Percentiles rank a stretch among this genome's conserved stretches.
Conservation (phyloP, 30 jellyfish, hydroid and myxozoan species). For the Nemopilema nomurai region DNA sequence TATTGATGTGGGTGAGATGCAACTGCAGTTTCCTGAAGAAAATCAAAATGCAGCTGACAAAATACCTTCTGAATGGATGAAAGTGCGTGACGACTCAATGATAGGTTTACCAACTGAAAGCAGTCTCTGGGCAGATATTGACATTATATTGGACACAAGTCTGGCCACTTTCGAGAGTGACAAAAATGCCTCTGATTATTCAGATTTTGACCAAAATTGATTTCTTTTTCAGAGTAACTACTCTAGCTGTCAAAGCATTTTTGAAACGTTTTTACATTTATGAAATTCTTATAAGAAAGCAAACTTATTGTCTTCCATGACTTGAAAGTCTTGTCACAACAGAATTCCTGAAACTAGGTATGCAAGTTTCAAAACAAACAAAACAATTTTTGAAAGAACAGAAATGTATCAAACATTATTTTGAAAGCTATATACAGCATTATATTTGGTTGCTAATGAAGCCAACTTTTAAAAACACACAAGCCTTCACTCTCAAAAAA, state of each 20-base stretch:
- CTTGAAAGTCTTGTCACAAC: conserved; percentile 9
- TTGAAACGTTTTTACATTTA: not conserved
- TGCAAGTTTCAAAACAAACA: conserved; percentile 4
- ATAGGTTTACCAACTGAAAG: conserved; percentile 45
- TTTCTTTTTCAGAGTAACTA: not conserved
- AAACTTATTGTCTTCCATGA: not conserved
- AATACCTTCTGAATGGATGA: conserved; percentile 44
- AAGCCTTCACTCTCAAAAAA: conserved; percentile 5
- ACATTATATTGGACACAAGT: not conserved
- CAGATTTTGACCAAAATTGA: not conserved
- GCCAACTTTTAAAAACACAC: not conserved
- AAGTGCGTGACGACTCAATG: conserved; percentile 30
- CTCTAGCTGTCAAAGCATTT: not conserved
- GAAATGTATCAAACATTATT: conserved; percentile 15
- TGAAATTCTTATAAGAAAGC: not conserved
- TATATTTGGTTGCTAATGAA: not conserved
- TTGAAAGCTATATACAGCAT: conserved; percentile 4
- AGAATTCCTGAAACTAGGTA: conserved; percentile 1
- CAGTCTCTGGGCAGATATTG: not conserved
- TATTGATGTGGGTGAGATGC: conserved; percentile 23
- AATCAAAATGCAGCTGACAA: conserved; percentile 12
- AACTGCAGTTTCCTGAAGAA: conserved; percentile 27
- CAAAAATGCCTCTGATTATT: conserved; percentile 2
- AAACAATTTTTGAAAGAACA: not conserved
- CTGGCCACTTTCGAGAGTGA: not conserved